Evolutionary conservation across 2,888 invertebrate genomes (phyloP), one percentile per base, ranked within the genome.

Genomic region (Allygus modestus): DNA sequence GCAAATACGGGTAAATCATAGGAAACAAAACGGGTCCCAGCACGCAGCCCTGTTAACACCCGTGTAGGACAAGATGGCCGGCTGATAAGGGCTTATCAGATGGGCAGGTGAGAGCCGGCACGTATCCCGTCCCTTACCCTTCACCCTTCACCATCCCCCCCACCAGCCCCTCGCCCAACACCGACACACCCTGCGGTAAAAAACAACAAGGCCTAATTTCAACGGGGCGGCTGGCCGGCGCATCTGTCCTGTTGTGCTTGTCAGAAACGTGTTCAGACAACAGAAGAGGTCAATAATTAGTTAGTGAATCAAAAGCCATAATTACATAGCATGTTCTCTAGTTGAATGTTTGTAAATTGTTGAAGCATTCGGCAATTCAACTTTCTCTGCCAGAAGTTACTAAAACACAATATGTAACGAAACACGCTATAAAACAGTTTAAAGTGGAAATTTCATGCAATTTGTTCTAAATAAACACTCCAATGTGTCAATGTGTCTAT

Each of bases 1-100:
- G 77, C 77, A 77, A 77, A 77, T 77, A 77, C 77, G 77, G n/a
- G n/a, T 51, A 77, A 77, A 77, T 77, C 77, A 51, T 51, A 77
- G 77, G 77, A 43, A 73, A 73, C 73, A 73, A 73, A 73, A 41
- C 77, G 77, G 77, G 46, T 31, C 46, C 51, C 46, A 51, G 51
- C 77, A 77, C 77, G 77, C 77, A 77, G 73, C 77, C 77, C 77
- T 82, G 82, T 82, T 82, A 82, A 82, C 82, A 82, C 82, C 82
- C 82, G 82, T 82, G 82, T 82, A 61, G 31, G 82, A 82, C 65
- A 82, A 82, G 82, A 82, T 82, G 71, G 71, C 82, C 43, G 82
- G n/a, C 11, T 43, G 46, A 51, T 46, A 46, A 77, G 77, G 37
- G 43, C 77, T 77, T 77, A 77, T 77, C 77, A 46, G 77, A 77